Evolutionary conservation across 2,797 vertebrate genomes (phyloP), one percentile per base, ranked within the genome.

Genomic region (Takifugu rubripes): DNA sequence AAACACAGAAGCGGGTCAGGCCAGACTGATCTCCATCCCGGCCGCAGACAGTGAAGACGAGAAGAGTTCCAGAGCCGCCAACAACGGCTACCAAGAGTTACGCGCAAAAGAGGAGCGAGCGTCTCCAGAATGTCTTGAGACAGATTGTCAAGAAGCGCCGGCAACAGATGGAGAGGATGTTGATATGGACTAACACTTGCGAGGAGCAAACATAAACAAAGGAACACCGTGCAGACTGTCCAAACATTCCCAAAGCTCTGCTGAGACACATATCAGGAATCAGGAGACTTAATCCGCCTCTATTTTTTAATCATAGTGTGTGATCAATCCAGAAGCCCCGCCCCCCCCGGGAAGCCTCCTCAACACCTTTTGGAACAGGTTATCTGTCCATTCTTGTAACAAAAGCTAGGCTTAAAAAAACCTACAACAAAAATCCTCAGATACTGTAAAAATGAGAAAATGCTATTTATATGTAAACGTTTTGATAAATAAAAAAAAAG

Each of bases 401-500:
- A 43, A 43, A 42, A 55, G 27, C 17, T 6, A 36, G 25, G 25
- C 26, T 21, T 59, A 74, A 70, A 79, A 76, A 79, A 76, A 51
- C 62, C 75, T 51, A 84, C 91, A 92, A 91, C 89, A 75, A 70
- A 82, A 87, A 90, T 90, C 90, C 92, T 93, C 90, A 92, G 83
- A 90, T 92, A 92, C 93, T 97, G 94, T 95, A 94, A 71, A 89
- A 61, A 25, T 46, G 59, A 54, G 92, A 93, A 94, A 92, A 94
- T 75, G 84, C 95, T 97, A 99, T 98, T 98, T 99, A 98, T 99
- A 98, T 98, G 95, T 97, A 93, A 82, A 93, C 93, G 88, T 93
- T 98, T 97, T 96, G 90, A 96, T 97, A 97, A 96, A 96, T 98
- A 98, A 97, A 40, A 11, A 29, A 29, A 29, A 96, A 91, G 88